phyloP scores from a whole-genome alignment of 1,140 invertebrate genomes.

The Lordiphosa clarofinis region DNA sequence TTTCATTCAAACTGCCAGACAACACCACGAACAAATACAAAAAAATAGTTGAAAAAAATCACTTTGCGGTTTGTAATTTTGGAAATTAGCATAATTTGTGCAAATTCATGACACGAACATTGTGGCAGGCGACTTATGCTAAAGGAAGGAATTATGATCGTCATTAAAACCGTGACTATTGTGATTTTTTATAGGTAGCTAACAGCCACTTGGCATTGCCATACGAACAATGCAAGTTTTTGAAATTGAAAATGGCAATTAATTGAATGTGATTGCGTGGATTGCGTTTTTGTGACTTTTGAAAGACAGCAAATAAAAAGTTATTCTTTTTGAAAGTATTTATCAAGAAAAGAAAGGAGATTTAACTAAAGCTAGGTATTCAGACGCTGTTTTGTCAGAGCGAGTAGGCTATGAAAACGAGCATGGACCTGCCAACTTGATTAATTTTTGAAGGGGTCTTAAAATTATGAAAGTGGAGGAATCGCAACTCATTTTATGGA shows the following conservation, averaged over 20 bases:
- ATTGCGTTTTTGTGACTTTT: neutral
- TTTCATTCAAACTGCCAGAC: constrained; percentile 23
- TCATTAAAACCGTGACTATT: constrained; percentile 43
- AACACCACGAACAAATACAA: constrained; percentile 21
- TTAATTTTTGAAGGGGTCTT: too few species aligned
- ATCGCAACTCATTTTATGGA: too few species aligned
- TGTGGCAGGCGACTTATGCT: constrained; percentile 15
- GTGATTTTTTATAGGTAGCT: constrained; percentile 10
- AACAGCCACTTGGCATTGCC: neutral
- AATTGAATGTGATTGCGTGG: constrained; percentile 27
- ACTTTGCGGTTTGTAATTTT: constrained; percentile 73
- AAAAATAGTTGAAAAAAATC: constrained; percentile 29
- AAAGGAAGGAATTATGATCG: constrained; percentile 31
- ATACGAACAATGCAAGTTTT: constrained; percentile 2
- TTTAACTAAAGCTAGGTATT: too few species aligned
- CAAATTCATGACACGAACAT: constrained; percentile 72
- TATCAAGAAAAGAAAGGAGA: too few species aligned
- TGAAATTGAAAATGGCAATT: constrained; percentile 17
- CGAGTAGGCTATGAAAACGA: too few species aligned
- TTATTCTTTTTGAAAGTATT: too few species aligned
- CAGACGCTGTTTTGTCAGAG: too few species aligned
- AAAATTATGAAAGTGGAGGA: too few species aligned
- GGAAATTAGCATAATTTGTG: constrained; percentile 75
- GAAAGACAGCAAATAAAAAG: neutral
- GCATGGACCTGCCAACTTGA: too few species aligned